phyloP scores from a whole-genome alignment of 2,797 vertebrate genomes.

The Falco peregrinus region DNA sequence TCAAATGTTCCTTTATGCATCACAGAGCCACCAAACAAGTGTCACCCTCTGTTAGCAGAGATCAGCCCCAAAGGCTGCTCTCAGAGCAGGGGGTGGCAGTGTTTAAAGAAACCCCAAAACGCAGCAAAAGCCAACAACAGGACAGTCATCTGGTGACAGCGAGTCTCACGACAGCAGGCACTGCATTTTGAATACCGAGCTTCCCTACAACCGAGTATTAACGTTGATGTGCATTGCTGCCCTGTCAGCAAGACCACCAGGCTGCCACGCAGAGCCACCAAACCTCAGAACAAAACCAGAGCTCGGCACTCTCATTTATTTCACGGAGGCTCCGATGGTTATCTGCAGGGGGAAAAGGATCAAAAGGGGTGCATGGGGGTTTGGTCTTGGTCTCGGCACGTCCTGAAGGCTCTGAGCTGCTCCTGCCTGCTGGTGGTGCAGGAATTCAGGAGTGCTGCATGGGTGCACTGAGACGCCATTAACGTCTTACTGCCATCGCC shows the following conservation, averaged over 20 bases:
- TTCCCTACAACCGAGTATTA: not conserved
- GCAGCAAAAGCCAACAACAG: not conserved
- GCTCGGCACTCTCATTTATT: not conserved
- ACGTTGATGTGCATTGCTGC: no score
- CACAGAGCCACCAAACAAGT: not conserved
- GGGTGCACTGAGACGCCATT: fast-evolving
- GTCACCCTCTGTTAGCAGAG: not conserved
- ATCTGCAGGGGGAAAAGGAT: not conserved
- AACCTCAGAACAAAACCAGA: not conserved
- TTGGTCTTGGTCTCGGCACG: not conserved
- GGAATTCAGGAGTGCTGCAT: not conserved
- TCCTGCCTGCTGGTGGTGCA: fast-evolving
- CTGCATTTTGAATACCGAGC: not conserved
- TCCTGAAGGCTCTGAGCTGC: not conserved
- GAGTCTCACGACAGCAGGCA: not conserved
- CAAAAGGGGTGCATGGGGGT: fast-evolving
- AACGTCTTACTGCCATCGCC: not conserved
- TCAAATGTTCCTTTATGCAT: not conserved
- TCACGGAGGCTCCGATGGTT: not conserved
- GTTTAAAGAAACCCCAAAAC: not conserved
- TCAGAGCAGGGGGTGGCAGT: not conserved
- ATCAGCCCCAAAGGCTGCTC: not conserved
- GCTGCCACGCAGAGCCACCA: not conserved
- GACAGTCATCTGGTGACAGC: not conserved
- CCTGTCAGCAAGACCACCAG: not conserved